Percentiles rank a stretch among this genome's conserved stretches.
phyloP scores from a whole-genome alignment of 2,797 vertebrate species.

The Anguilla marmorata region DNA sequence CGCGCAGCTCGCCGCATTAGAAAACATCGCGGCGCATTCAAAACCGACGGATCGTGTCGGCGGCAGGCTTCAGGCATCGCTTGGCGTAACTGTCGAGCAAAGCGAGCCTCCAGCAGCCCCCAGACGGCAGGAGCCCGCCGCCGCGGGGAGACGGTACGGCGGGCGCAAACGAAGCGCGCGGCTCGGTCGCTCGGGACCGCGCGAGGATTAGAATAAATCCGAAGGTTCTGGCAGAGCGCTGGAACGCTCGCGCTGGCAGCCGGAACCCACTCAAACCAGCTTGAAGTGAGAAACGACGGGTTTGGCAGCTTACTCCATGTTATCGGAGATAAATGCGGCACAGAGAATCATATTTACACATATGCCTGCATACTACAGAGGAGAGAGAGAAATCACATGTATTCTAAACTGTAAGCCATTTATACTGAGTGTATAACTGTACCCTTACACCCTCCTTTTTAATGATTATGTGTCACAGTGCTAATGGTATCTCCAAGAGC shows the following conservation, averaged over 20 bases:
- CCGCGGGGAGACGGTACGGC: background rate
- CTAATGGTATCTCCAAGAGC: background rate
- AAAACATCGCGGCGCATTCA: background rate
- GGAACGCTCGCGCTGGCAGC: background rate
- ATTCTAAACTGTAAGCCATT: background rate
- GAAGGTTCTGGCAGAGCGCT: background rate
- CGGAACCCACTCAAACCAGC: background rate
- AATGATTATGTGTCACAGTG: background rate
- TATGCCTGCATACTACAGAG: background rate
- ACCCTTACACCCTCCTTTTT: background rate
- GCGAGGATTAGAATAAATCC: background rate
- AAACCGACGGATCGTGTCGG: background rate
- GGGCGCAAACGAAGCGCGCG: background rate
- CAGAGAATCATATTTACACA: background rate
- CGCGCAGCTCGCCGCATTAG: background rate
- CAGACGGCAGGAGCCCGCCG: background rate
- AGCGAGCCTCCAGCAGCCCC: background rate
- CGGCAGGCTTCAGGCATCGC: background rate
- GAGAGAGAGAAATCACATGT: background rate
- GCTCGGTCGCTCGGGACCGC: background rate
- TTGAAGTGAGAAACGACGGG: background rate
- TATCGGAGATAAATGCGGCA: background rate
- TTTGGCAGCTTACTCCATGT: background rate
- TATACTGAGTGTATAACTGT: background rate
- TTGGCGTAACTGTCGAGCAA: background rate